These are phyloP conservation scores for Edolisoma coerulescens DNA, from an alignment of 2,113 vertebrate species.

Conservation along the genomic window DNA sequence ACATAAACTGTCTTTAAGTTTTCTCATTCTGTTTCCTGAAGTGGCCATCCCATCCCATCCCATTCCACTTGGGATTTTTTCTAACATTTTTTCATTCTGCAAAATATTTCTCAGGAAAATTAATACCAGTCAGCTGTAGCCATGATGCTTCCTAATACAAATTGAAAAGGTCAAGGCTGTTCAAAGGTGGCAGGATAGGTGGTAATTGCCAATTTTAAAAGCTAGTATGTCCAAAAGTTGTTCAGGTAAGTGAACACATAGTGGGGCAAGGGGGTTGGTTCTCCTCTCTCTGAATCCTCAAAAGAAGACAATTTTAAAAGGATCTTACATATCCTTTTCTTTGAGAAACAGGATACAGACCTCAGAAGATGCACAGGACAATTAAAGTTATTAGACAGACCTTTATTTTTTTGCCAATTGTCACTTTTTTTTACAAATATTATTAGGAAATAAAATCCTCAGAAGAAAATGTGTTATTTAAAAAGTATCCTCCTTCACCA, in stretches of 20 bases:
- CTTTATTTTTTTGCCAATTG: neutral
- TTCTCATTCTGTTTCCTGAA: neutral
- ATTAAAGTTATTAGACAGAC: neutral
- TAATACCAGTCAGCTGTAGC: neutral
- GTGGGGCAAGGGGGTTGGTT: neutral
- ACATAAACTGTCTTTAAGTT: neutral
- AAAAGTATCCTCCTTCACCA: neutral
- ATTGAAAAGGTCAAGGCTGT: neutral
- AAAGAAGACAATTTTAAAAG: neutral
- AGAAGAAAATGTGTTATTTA: neutral
- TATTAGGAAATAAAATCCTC: neutral
- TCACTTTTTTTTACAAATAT: neutral
- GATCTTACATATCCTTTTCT: neutral
- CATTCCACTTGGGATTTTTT: neutral
- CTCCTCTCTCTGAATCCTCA: neutral
- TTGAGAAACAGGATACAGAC: neutral
- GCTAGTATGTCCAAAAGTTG: neutral
- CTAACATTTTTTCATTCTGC: neutral
- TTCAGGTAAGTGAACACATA: neutral
- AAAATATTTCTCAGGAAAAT: neutral
- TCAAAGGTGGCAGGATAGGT: neutral
- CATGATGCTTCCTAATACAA: neutral
- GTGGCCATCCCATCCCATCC: neutral
- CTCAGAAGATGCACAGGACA: neutral
- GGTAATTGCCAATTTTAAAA: neutral